Conservation (phyloP, 2,113 vertebrate species). For the Prietella phreatophila region DNA sequence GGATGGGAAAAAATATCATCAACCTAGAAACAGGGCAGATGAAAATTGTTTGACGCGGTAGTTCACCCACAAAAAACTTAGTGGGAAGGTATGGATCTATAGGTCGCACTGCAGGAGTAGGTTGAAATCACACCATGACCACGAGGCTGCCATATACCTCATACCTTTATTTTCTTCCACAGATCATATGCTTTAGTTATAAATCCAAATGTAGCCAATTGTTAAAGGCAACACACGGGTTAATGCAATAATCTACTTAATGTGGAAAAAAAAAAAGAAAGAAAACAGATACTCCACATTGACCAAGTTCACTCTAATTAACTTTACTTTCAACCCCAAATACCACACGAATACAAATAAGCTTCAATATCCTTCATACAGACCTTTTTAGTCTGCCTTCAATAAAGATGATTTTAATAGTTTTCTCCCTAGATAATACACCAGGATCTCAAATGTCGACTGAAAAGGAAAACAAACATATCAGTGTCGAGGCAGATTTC, state of each 20-base stretch:
- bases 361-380: not conserved
- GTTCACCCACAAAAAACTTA: not conserved
- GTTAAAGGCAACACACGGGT: conserved; percentile 32
- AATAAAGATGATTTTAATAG: conserved; percentile 26
- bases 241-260: conserved; percentile 34
- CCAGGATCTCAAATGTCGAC: not conserved
- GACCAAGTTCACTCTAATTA: conserved; percentile 9
- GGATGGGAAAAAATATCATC: not conserved
- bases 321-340: conserved; percentile 11
- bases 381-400: not conserved
- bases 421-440: conserved; percentile 17
- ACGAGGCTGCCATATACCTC: not conserved
- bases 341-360: not conserved
- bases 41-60: not conserved
- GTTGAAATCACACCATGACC: not conserved
- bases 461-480: conserved; percentile 26
- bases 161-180: not conserved
- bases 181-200: conserved; percentile 25
- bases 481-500: conserved; percentile 45
- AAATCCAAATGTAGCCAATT: not conserved
- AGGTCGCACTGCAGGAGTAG: conserved; percentile 22
- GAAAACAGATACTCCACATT: not conserved
- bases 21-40: conserved; percentile 7
- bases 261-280: conserved; percentile 1
- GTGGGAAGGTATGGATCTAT: conserved; percentile 9